Evolutionary conservation across 2,888 invertebrate genomes (phyloP).

Genomic region (Argyresthia goedartella): DNA sequence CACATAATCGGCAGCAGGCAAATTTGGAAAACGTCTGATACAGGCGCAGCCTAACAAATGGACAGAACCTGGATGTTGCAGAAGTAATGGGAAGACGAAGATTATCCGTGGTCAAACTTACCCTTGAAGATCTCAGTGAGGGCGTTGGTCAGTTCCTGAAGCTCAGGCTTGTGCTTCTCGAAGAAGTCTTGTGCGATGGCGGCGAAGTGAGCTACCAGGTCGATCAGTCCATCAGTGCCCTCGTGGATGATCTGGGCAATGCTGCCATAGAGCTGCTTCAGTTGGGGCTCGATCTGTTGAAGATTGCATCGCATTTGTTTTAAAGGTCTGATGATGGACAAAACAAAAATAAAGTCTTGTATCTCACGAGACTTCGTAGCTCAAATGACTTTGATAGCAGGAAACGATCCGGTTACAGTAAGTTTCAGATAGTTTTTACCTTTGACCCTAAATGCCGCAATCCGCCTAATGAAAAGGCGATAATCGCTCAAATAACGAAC

Average conservation of each 20-base stretch:
- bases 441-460: too few species aligned
- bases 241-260: conserved; percentile 44
- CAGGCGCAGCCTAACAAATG: too few species aligned
- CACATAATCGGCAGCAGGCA: too few species aligned
- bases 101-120: conserved; percentile 17
- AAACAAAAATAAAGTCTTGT: too few species aligned
- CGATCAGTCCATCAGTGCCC: conserved; percentile 43
- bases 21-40: too few species aligned
- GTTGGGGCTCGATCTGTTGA: conserved; percentile 40
- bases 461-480: too few species aligned
- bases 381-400: background rate
- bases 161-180: conserved; percentile 76
- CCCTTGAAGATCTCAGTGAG: conserved; percentile 66
- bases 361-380: too few species aligned
- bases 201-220: conserved; percentile 61
- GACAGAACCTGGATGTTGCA: too few species aligned
- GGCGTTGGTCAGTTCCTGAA: conserved; percentile 70
- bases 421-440: too few species aligned
- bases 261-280: conserved; percentile 40
- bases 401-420: background rate
- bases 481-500: too few species aligned
- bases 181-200: conserved; percentile 68
- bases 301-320: background rate
- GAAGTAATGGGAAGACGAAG: too few species aligned
- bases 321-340: too few species aligned